These are phyloP conservation scores for Threskiornis aethiopicus DNA, from an alignment of 2,797 vertebrate genomes.

Conservation along the genomic window DNA sequence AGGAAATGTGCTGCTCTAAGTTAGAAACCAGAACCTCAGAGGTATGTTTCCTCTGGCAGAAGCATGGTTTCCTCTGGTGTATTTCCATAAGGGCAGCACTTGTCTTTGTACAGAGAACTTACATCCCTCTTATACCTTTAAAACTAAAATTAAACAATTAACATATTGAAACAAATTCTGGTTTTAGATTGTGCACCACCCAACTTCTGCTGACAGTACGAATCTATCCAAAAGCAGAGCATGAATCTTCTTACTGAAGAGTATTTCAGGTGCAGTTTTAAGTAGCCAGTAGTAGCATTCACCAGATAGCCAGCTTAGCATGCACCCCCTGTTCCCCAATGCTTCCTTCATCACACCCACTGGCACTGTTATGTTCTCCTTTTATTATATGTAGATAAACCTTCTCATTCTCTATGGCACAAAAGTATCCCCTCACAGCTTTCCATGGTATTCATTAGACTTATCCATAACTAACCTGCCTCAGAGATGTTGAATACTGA, in stretches of 20 bases:
- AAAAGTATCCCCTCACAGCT: conserved; percentile 41
- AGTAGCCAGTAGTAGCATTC: not conserved
- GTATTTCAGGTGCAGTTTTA: not conserved
- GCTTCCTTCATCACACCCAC: not conserved
- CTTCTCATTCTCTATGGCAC: conserved; percentile 2
- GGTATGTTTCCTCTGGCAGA: not conserved
- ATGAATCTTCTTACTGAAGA: not conserved
- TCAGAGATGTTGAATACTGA: conserved; percentile 79
- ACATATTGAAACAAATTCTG: not conserved
- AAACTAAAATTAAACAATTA: not conserved
- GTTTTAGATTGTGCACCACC: not conserved
- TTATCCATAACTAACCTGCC: conserved; percentile 81
- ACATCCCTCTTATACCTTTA: not conserved
- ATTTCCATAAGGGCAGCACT: not conserved
- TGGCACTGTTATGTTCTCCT: not conserved
- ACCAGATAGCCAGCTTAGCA: not conserved
- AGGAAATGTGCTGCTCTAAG: not conserved
- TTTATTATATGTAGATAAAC: not conserved
- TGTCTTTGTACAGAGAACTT: not conserved
- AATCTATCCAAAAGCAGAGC: not conserved
- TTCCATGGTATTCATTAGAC: conserved; percentile 26
- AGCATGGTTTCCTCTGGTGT: not conserved
- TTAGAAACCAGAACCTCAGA: not conserved
- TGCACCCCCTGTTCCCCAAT: not conserved
- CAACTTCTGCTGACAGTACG: not conserved